Percentiles rank a stretch among this genome's conserved stretches.
Conservation (phyloP, 2,888 invertebrate species). For the Prionchulus punctatus region DNA sequence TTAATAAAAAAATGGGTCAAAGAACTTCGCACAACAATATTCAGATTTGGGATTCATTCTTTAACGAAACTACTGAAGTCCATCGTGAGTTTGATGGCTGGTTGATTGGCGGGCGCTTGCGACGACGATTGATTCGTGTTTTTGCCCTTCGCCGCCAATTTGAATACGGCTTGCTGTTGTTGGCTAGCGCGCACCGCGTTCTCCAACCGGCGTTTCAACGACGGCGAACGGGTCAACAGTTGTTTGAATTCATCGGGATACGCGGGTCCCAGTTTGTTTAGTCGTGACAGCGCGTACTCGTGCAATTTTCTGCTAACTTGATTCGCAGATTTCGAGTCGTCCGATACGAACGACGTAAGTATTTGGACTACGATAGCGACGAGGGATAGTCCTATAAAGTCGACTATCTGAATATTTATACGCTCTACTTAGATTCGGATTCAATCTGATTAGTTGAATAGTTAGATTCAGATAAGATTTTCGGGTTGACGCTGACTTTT, state of each 20-base stretch:
- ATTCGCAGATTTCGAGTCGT: constrained; percentile 43
- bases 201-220: constrained; percentile 64
- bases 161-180: constrained; percentile 16
- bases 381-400: constrained; percentile 61
- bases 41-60: neutral
- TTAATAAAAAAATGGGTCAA: too few relatives aligned
- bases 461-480: constrained; percentile 7
- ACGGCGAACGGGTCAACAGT: constrained; percentile 65
- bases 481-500: constrained; percentile 65
- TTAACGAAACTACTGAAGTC: constrained; percentile 45
- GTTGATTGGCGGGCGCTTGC: constrained; percentile 37
- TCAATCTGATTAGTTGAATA: too few relatives aligned
- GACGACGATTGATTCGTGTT: neutral
- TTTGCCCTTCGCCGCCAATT: neutral
- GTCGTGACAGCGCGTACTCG: constrained; percentile 69
- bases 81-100: constrained; percentile 72
- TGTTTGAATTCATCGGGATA: constrained; percentile 84
- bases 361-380: constrained; percentile 73
- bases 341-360: constrained; percentile 45
- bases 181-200: constrained; percentile 62
- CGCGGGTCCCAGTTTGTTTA: constrained; percentile 76
- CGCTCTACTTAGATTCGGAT: too few relatives aligned
- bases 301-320: constrained; percentile 43
- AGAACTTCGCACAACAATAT: too few relatives aligned
- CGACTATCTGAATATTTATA: too few relatives aligned